Evolutionary conservation across 2,888 invertebrate species (phyloP), one percentile per base, ranked within the genome.

Genomic region (Ennomos quercinarius): DNA sequence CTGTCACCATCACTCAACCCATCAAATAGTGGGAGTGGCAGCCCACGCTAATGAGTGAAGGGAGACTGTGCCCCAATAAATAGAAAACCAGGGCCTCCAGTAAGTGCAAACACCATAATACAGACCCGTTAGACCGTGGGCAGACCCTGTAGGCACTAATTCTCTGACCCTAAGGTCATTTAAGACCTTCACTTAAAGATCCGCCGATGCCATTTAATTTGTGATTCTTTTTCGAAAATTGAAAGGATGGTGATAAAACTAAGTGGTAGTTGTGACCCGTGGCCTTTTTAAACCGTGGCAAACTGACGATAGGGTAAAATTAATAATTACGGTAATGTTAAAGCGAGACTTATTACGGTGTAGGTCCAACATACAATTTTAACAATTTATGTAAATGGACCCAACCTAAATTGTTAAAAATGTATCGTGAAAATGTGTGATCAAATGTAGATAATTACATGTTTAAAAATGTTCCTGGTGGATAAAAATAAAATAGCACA

Each of bases 11-110:
- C 50, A 27, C 11, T 42, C 17, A 42, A 38, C 39, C 27, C 48
- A 45, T 50, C 45, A 40, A 57, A 43, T 34, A 49, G 57, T 61
- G 50, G 50, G 57, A 55, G 58, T 53, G 48, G 11, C 41, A 40
- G 38, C 64, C 59, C 49, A 61, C 59, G 45, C 65, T 59, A 59
- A 61, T 63, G 52, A 63, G 50, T 49, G 58, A 60, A 57, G 57
- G 51, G 50, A 53, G 36, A 52, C 39, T 45, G 48, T 57, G 43
- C 13, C 40, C 61, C 57, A 55, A 55, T 64, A 63, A 61, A 59
- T 54, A 46, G 52, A 41, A 56, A 59, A 61, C 60, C 59, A 52
- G 48, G 42, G 42, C 40, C 47, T 50, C 44, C 35, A n/a, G n/a
- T 8, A 8, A 45, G 45, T 39, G 58, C 37, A 59, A 59, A 62